A percentile compares a stretch with the other conserved stretches of the same genome.
Conservation (phyloP, 2,888 invertebrate genomes). For the Cyclophora punctaria region DNA sequence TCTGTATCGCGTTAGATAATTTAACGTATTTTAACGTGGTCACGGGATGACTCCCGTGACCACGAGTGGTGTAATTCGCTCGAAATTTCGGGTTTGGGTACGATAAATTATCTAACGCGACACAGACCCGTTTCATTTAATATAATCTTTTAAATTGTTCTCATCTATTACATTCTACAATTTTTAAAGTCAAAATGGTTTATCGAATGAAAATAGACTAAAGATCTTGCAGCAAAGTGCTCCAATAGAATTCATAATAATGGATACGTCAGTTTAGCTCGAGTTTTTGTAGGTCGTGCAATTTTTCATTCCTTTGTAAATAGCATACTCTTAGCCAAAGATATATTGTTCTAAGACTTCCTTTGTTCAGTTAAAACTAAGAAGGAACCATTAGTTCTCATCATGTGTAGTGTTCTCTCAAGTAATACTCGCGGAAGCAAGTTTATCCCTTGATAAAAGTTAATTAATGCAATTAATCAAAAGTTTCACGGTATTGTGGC, state of each 20-base stretch:
- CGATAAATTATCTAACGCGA: too few relatives aligned
- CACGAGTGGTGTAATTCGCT: too few relatives aligned
- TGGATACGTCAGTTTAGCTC: constrained; percentile 15
- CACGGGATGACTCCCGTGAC: too few relatives aligned
- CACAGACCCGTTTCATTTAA: too few relatives aligned
- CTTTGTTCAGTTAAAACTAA: constrained; percentile 5
- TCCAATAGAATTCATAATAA: constrained; percentile 16
- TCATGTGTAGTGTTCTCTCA: constrained; percentile 10
- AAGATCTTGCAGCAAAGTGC: constrained; percentile 9
- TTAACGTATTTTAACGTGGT: too few relatives aligned
- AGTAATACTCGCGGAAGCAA: constrained; percentile 9
- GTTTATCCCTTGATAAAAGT: constrained; percentile 20
- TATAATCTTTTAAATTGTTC: too few relatives aligned
- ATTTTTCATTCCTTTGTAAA: constrained; percentile 18
- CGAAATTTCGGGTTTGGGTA: too few relatives aligned
- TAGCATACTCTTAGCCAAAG: constrained; percentile 14
- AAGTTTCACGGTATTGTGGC: constrained; percentile 17
- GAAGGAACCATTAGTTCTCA: constrained; percentile 15
- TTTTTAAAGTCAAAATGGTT: constrained; percentile 4
- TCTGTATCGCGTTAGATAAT: too few relatives aligned
- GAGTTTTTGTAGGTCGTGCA: constrained; percentile 11
- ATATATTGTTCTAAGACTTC: constrained; percentile 10
- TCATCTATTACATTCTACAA: neutral
- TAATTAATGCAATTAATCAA: constrained; percentile 22
- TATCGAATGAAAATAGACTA: constrained; percentile 6